Base-by-base conservation (phyloP, 2,888 invertebrate species). In the Callosobruchus maculatus region DNA sequence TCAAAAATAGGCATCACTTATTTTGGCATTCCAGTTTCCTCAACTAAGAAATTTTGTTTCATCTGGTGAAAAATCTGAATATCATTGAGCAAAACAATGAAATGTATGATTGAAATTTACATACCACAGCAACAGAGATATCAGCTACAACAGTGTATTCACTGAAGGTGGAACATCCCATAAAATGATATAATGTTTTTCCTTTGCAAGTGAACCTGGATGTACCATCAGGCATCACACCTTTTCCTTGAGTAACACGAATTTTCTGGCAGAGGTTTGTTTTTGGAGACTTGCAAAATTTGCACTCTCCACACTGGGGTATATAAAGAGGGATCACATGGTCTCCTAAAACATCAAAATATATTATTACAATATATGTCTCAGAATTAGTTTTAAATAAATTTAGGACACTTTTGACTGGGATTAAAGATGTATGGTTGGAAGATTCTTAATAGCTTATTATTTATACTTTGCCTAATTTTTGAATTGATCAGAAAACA, bases 231-330 rank as follows among this genome's bases (percentile, higher is more conserved):
- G 97, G 97, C 95, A 98, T 94, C 2, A 95, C 88, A 67, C 98
- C 98, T 82, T 92, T 91, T 0, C 97, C 97, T 87, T 96, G 96
- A 20, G 95, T 95, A 1, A 89, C 80, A 72, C 97, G 92, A 74
- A 99, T 96, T 87, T 96, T 98, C 83, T 95, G 93, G 85, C 99
- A 99, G 18, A 99, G 89, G 89, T 99, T 99, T 0, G 99, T 99
- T 88, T 99, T 99, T 0, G 95, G 92, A 76, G 94, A 97, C 77
- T 93, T 92, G 87, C 99, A 99, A 87, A 97, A 99, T 86, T 98
- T 97, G 88, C 99, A 99, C 21, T 96, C 94, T 30, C 94, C 91
- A 87, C 99, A 99, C 88, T 99, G 98, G 0, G 99, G 99, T 75
- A 97, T 93, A 85, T 99, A 99, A 26, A 98, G 88, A 0, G 99